Percentiles rank a stretch among this genome's conserved stretches.
These are phyloP conservation scores for Meiosimyza decipiens DNA, from an alignment of 2,888 invertebrate genomes.

Conservation along the genomic window DNA sequence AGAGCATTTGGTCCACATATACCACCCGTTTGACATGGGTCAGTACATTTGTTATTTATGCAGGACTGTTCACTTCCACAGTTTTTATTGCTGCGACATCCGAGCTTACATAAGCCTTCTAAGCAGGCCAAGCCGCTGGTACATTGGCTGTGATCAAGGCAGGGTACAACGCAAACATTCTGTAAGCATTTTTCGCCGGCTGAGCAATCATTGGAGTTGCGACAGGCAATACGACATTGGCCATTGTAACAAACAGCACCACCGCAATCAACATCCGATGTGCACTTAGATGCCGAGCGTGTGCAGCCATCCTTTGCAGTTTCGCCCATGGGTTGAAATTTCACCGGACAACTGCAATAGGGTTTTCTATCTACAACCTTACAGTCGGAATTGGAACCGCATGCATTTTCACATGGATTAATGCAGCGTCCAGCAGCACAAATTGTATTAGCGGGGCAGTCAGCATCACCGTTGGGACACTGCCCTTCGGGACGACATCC, in stretches of 20 bases:
- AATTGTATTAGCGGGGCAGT: conserved; percentile 80
- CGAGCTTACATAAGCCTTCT: conserved; percentile 81
- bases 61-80: conserved; percentile 83
- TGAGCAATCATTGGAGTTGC: conserved; percentile 81
- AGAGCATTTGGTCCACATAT: conserved; percentile 87
- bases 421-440: conserved; percentile 79
- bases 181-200: conserved; percentile 81
- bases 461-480: conserved; percentile 77
- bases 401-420: conserved; percentile 84
- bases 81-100: conserved; percentile 86
- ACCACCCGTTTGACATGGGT: conserved; percentile 81
- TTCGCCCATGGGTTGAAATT: conserved; percentile 77
- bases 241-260: conserved; percentile 83
- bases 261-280: conserved; percentile 79
- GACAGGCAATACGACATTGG: conserved; percentile 86
- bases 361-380: conserved; percentile 80
- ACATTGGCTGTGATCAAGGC: conserved; percentile 85
- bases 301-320: conserved; percentile 78
- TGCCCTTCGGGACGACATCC: conserved; percentile 85
- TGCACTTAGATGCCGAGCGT: conserved; percentile 75
- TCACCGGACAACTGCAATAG: conserved; percentile 81
- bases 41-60: conserved; percentile 83
- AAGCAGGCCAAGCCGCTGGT: conserved; percentile 83
- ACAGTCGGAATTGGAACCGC: conserved; percentile 85
- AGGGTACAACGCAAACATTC: conserved; percentile 83